Evolutionary conservation across 2,113 vertebrate genomes (phyloP).

Genomic region (Climacteris rufus): DNA sequence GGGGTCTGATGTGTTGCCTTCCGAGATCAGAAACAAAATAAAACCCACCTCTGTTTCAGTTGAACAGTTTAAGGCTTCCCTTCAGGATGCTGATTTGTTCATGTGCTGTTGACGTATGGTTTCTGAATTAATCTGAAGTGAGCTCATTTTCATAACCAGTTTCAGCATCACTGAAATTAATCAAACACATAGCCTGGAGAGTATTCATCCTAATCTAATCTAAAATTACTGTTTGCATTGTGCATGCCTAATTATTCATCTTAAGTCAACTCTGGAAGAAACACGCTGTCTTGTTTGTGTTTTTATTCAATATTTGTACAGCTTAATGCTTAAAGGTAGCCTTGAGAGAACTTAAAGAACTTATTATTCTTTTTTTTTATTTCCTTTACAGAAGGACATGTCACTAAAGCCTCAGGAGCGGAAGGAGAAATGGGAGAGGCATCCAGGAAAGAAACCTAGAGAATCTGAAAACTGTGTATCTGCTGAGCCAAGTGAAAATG

Average conservation of each 20-base stretch:
- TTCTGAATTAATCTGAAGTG: slow-evolving; percentile 21
- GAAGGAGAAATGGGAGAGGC: slow-evolving; percentile 84
- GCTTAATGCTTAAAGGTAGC: not conserved
- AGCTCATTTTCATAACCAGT: slow-evolving; percentile 34
- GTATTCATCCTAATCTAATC: slow-evolving; percentile 53
- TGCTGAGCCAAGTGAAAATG: slow-evolving; percentile 85
- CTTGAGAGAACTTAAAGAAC: not conserved
- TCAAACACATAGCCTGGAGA: slow-evolving; percentile 37
- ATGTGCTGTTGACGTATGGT: not conserved
- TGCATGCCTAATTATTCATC: slow-evolving; percentile 7
- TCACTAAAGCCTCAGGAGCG: slow-evolving; percentile 86
- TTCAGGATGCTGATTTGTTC: not conserved
- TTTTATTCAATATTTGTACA: not conserved
- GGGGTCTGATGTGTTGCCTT: not conserved
- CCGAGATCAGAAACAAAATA: not conserved
- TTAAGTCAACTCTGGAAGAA: slow-evolving; percentile 5
- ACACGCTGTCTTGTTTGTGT: not conserved
- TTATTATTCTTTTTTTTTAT: not conserved
- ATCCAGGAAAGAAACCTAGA: slow-evolving; percentile 81
- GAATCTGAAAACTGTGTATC: slow-evolving; percentile 84
- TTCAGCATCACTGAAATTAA: slow-evolving; percentile 36
- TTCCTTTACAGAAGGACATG: slow-evolving; percentile 81
- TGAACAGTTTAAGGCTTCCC: not conserved
- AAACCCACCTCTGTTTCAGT: not conserved
- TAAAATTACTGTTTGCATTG: slow-evolving; percentile 44